Evolutionary conservation across 2,113 vertebrate species (phyloP).

Genomic region (Procavia capensis): DNA sequence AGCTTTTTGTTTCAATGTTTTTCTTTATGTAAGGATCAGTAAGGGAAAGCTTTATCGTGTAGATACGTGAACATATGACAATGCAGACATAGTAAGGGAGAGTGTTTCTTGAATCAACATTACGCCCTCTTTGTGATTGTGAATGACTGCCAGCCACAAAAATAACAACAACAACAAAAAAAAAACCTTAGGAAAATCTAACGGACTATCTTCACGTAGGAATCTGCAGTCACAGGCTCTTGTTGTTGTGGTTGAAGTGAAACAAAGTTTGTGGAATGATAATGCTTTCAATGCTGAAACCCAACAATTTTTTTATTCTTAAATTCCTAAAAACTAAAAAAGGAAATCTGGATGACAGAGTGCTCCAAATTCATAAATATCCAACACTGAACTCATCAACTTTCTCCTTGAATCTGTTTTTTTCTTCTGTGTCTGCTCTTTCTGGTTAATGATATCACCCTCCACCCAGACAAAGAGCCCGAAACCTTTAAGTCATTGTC

Average conservation of each 20-base stretch:
- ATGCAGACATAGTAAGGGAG: neutral
- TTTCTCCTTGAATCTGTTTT: conserved; percentile 59
- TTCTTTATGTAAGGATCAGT: neutral
- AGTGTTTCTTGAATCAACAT: neutral
- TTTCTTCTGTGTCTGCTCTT: conserved; percentile 9
- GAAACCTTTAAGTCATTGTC: neutral
- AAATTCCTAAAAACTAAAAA: conserved; percentile 80
- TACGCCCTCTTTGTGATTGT: neutral
- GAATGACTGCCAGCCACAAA: neutral
- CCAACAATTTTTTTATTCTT: conserved; percentile 75
- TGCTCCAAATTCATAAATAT: conserved; percentile 77
- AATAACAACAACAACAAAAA: too few species aligned
- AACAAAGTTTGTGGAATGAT: conserved; percentile 48
- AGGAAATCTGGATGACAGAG: conserved; percentile 74
- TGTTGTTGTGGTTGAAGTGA: neutral
- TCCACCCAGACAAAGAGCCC: conserved; percentile 43
- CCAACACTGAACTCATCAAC: conserved; percentile 74
- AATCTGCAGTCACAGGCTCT: neutral
- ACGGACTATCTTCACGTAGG: neutral
- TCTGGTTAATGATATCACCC: conserved; percentile 56
- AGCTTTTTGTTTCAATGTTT: conserved; percentile 24
- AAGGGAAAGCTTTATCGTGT: neutral
- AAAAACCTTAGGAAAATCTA: neutral
- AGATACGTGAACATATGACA: neutral
- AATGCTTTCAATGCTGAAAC: conserved; percentile 55